These are phyloP conservation scores for Procavia capensis DNA, from an alignment of 2,113 vertebrate species.

Conservation along the genomic window DNA sequence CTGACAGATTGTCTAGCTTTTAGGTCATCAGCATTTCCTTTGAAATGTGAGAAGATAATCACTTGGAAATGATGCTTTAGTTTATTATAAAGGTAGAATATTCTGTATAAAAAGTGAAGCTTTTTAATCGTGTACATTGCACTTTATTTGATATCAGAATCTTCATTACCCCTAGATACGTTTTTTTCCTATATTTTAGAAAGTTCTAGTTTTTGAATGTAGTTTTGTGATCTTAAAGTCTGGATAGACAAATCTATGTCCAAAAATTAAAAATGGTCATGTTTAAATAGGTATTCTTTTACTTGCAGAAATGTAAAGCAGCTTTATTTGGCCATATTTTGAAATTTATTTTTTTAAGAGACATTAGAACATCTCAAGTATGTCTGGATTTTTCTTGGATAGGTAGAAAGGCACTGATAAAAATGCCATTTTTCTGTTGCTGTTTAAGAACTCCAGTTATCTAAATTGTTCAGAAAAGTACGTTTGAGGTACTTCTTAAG, in stretches of 20 bases:
- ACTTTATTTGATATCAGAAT: slow-evolving; percentile 60
- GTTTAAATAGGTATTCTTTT: background rate
- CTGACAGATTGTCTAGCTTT: background rate
- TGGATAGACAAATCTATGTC: slow-evolving; percentile 5
- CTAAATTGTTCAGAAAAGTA: slow-evolving; percentile 19
- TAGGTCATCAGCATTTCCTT: background rate
- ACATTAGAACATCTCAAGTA: background rate
- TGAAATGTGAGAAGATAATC: slow-evolving; percentile 25
- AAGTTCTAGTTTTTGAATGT: slow-evolving; percentile 34
- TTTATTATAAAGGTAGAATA: background rate
- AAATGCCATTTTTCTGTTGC: background rate
- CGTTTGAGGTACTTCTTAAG: background rate
- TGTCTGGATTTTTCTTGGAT: slow-evolving; percentile 24
- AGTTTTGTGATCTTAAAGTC: slow-evolving; percentile 4
- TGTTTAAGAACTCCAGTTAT: slow-evolving; percentile 1
- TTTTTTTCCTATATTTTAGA: background rate
- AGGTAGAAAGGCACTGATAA: background rate
- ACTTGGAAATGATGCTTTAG: background rate
- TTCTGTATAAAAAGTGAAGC: background rate
- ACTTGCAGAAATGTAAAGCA: slow-evolving; percentile 38
- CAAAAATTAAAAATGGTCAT: slow-evolving; percentile 14
- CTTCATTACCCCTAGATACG: background rate
- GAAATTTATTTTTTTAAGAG: slow-evolving; percentile 1
- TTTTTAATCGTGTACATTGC: slow-evolving; percentile 34
- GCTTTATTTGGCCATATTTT: slow-evolving; percentile 1